A percentile compares a stretch with the other conserved stretches of the same genome.
These are phyloP conservation scores for Minunthozetes semirufus DNA, from an alignment of 2,888 invertebrate genomes.

Conservation along the genomic window DNA sequence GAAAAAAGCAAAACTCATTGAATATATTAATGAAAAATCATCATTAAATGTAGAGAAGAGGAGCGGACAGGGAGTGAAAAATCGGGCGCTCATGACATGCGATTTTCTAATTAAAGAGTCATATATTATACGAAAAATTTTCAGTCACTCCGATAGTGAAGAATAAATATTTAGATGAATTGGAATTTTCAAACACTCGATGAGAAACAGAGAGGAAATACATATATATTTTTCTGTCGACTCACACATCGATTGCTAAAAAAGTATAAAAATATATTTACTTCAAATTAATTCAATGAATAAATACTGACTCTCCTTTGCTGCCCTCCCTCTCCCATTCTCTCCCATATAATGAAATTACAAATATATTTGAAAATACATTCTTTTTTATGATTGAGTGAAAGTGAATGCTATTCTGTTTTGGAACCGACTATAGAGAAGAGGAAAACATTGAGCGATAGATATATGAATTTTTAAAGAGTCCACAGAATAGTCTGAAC, in stretches of 20 bases:
- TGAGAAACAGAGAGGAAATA: not conserved
- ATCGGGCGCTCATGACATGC: not conserved
- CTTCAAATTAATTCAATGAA: no score
- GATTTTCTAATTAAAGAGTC: constrained; percentile 15
- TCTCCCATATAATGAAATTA: no score
- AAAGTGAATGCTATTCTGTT: no score
- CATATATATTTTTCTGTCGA: not conserved
- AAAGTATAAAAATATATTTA: no score
- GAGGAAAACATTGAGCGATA: no score
- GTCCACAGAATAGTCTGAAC: no score
- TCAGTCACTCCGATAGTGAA: not conserved
- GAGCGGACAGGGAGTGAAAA: not conserved
- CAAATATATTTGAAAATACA: no score
- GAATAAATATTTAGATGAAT: constrained; percentile 12
- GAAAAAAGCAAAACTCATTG: not conserved
- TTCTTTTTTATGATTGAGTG: no score
- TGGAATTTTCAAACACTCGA: not conserved
- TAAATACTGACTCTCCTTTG: no score
- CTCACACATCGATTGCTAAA: not conserved
- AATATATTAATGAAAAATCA: not conserved
- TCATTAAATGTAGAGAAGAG: not conserved
- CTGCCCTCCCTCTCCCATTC: no score
- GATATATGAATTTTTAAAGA: no score
- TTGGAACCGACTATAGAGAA: no score
- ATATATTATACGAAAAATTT: constrained; percentile 2